A percentile compares a stretch with the other conserved stretches of the same genome.
Evolutionary conservation across 2,113 vertebrate genomes (phyloP).

Genomic region (Stomatorhinus ivindoensis): DNA sequence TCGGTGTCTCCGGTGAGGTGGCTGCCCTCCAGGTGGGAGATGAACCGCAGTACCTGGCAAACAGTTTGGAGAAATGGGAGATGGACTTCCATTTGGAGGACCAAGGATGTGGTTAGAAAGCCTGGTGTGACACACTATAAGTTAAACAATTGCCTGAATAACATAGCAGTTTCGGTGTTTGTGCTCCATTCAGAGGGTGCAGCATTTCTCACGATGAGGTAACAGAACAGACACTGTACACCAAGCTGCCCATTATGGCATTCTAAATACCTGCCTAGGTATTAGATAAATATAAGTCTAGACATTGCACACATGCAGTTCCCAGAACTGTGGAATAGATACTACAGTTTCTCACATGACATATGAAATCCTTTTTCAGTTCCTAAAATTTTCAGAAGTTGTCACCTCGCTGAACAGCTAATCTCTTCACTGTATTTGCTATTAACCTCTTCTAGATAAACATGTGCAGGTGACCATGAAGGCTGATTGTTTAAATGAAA

Average conservation of each 20-base stretch:
- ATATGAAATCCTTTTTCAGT: not conserved
- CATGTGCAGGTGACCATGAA: not conserved
- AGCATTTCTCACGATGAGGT: not conserved
- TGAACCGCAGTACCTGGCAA: not conserved
- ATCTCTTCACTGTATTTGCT: not conserved
- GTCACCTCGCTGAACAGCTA: not conserved
- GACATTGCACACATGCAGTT: not conserved
- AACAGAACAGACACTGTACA: not conserved
- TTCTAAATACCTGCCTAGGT: not conserved
- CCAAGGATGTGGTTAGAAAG: not conserved
- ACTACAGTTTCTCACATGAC: not conserved
- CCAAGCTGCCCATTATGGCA: not conserved
- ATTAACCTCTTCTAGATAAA: not conserved
- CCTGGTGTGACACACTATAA: not conserved
- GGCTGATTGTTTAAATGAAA: not conserved
- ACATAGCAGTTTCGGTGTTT: not conserved
- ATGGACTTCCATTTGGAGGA: not conserved
- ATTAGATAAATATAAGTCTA: conserved; percentile 6
- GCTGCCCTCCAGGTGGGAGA: not conserved
- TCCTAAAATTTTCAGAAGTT: not conserved
- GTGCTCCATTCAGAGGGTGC: not conserved
- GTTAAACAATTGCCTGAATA: not conserved
- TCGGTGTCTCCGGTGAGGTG: not conserved
- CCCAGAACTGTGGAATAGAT: not conserved
- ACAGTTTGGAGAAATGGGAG: not conserved